phyloP scores from a whole-genome alignment of 2,888 invertebrate genomes.

The Cheilosia vernalis region DNA sequence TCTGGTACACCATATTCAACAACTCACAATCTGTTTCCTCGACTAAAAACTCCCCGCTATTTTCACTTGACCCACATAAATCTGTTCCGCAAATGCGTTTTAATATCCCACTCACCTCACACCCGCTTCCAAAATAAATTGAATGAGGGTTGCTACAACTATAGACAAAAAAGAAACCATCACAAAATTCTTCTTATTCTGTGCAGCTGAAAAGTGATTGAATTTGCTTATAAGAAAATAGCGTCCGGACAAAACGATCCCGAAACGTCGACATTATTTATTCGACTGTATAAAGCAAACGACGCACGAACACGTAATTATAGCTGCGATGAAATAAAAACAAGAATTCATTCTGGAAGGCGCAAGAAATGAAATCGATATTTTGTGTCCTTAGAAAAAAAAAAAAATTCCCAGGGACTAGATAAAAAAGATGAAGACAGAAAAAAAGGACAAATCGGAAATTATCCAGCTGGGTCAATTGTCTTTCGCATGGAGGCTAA shows the following conservation, averaged over 20 bases:
- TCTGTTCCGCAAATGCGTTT: too few species aligned
- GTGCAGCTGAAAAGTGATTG: background rate
- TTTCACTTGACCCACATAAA: too few species aligned
- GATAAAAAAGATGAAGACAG: constrained; percentile 19
- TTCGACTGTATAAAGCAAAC: constrained; percentile 21
- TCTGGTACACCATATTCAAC: too few species aligned
- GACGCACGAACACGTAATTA: constrained; percentile 54
- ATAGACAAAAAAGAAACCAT: background rate
- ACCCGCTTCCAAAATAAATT: too few species aligned
- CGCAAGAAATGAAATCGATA: constrained; percentile 29
- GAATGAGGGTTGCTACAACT: background rate
- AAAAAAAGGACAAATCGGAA: constrained; percentile 53
- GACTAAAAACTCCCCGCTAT: too few species aligned
- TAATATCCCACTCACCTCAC: too few species aligned
- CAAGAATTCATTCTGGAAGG: constrained; percentile 25
- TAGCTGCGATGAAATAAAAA: constrained; percentile 1
- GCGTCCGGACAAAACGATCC: background rate
- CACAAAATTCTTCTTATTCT: constrained; percentile 21
- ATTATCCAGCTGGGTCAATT: constrained; percentile 62
- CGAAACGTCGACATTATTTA: constrained; percentile 20
- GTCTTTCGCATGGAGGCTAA: constrained; percentile 23
- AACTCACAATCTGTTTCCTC: too few species aligned
- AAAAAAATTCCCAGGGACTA: constrained; percentile 30
- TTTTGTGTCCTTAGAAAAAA: constrained; percentile 22
- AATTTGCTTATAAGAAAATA: constrained; percentile 1